A percentile compares a stretch with the other conserved stretches of the same genome.
Evolutionary conservation across 2,797 vertebrate genomes (phyloP).

Genomic region (Brachymystax lenok): DNA sequence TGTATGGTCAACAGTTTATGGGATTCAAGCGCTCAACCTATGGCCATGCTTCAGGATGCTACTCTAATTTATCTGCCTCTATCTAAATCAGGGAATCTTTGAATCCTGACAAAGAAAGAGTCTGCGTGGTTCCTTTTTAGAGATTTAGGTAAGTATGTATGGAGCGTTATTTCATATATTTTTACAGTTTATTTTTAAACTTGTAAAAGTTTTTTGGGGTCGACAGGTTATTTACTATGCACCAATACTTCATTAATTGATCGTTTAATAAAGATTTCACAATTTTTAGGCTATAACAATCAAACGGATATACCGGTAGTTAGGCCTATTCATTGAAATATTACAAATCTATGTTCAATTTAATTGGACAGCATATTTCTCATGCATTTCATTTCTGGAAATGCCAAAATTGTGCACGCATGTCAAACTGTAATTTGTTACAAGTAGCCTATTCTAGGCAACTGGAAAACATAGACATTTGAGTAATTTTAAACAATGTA

Average conservation of each 20-base stretch:
- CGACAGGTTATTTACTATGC: not conserved
- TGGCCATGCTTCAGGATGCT: conserved; percentile 57
- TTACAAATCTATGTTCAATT: not conserved
- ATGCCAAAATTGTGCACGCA: not conserved
- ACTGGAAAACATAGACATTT: not conserved
- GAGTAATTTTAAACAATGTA: not conserved
- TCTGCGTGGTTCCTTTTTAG: conserved; percentile 69
- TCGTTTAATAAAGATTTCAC: conserved; percentile 53
- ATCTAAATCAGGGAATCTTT: conserved; percentile 66
- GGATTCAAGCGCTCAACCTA: conserved; percentile 73
- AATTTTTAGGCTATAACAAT: conserved; percentile 1
- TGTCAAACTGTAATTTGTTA: not conserved
- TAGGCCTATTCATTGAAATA: not conserved
- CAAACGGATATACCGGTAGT: not conserved
- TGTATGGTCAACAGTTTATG: conserved; percentile 75
- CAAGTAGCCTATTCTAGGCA: not conserved
- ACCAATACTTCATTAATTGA: conserved; percentile 19
- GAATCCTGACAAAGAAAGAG: conserved; percentile 68
- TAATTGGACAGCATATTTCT: not conserved
- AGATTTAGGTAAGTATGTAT: conserved; percentile 80
- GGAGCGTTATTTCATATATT: conserved; percentile 62
- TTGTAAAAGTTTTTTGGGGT: no score
- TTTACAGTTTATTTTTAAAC: not conserved
- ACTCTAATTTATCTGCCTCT: conserved; percentile 63
- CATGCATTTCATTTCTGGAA: not conserved